Evolutionary conservation across 2,797 vertebrate species (phyloP), one percentile per base, ranked within the genome.

Genomic region (Oophaga sylvatica): DNA sequence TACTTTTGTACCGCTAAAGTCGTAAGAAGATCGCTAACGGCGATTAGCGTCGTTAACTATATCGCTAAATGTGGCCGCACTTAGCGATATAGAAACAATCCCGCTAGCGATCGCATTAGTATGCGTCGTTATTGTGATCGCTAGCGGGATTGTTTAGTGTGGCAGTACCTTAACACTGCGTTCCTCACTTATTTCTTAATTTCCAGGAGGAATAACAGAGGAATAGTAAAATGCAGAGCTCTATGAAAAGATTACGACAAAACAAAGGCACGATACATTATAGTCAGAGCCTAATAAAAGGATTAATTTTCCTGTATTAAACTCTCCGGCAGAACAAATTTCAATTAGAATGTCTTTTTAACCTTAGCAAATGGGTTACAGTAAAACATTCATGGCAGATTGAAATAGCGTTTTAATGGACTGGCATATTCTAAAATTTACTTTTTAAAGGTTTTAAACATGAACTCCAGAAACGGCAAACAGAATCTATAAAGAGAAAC

Each of bases 341-440:
- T 70, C 86, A 87, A 87, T 87, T 87, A 87, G 57, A 71, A 75
- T n/a, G 59, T 85, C 82, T 81, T 81, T 76, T 85, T 84, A 88
- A 88, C 87, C 82, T 81, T 81, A 76, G 77, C 67, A 76, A 85
- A 88, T 81, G 68, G 87, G 77, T 80, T 84, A 85, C 83, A 26
- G 82, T 88, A 88, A 88, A 85, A 76, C 82, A 80, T 88, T 70
- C 11, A 17, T 57, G 65, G 57, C 82, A 85, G 77, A 85, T 75
- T 81, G 87, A 80, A 88, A 84, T 80, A 8, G 41, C 35, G 48
- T 76, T 85, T 88, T 88, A 85, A 88, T 85, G 67, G 68, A 81
- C 87, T 76, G 19, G 16, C 65, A 60, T 65, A 17, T 26, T 19
- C 85, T 80, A 85, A 85, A 80, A 88, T 80, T 45, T 85, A 75